phyloP scores from a whole-genome alignment of 2,888 invertebrate species.

The Morpho achilles region DNA sequence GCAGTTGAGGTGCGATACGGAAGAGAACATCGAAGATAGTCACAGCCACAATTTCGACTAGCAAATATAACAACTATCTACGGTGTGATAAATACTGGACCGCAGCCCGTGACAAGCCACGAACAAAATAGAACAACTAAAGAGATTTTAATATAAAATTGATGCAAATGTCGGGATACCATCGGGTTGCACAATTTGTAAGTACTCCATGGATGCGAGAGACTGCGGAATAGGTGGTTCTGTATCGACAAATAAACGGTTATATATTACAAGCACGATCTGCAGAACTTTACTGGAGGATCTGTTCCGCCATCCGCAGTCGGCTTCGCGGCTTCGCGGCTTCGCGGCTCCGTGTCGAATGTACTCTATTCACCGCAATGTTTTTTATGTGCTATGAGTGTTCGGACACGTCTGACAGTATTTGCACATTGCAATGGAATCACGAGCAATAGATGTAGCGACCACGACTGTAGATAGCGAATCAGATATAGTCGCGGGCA shows the following conservation, averaged over 20 bases:
- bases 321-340: not conserved
- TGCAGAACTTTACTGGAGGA: conserved; percentile 29
- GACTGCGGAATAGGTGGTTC: conserved; percentile 76
- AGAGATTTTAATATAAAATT: conserved; percentile 42
- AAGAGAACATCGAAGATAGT: conserved; percentile 55
- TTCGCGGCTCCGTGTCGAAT: not conserved
- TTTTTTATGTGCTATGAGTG: too few species aligned
- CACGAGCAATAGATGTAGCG: not conserved
- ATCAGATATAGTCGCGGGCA: conserved; percentile 12
- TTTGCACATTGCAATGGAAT: too few species aligned
- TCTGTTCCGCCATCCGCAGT: conserved; percentile 27
- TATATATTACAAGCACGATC: conserved; percentile 66
- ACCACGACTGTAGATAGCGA: conserved; percentile 20
- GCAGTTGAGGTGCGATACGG: conserved; percentile 48
- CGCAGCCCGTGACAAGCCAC: conserved; percentile 45
- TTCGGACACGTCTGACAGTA: too few species aligned
- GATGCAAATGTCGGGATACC: conserved; percentile 71
- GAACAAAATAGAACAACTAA: conserved; percentile 39
- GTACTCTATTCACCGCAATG: too few species aligned
- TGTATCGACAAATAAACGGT: conserved; percentile 75
- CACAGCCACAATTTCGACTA: conserved; percentile 75
- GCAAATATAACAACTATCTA: conserved; percentile 45
- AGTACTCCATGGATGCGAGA: conserved; percentile 76
- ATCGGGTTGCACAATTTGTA: conserved; percentile 76
- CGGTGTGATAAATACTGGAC: conserved; percentile 36